Evolutionary conservation across 2,888 invertebrate genomes (phyloP).

Genomic region (Tenthredo livida): DNA sequence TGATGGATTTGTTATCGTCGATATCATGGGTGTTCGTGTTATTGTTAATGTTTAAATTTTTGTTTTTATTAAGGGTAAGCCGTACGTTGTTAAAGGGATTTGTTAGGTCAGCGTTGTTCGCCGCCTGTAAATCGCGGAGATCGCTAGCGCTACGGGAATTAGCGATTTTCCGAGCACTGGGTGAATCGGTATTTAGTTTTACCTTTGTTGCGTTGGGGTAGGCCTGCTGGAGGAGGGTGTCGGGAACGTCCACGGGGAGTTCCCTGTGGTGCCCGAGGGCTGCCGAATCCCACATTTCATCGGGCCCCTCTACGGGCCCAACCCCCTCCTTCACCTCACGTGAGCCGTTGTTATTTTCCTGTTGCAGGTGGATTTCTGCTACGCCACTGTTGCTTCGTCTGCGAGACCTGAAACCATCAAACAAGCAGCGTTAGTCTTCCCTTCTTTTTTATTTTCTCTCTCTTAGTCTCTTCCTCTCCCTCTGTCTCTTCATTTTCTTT

Average conservation of each 20-base stretch:
- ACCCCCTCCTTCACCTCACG: slow-evolving; percentile 71
- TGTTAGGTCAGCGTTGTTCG: slow-evolving; percentile 17
- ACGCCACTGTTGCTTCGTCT: slow-evolving; percentile 90
- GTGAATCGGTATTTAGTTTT: slow-evolving; percentile 78
- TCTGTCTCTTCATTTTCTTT: not conserved
- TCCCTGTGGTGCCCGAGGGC: slow-evolving; percentile 92
- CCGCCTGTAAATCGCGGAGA: slow-evolving; percentile 56
- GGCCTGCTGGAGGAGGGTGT: slow-evolving; percentile 80
- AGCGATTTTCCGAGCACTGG: slow-evolving; percentile 57
- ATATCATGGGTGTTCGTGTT: slow-evolving; percentile 36
- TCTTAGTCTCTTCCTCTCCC: not conserved
- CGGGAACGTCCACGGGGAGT: slow-evolving; percentile 99
- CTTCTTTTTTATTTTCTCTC: not conserved
- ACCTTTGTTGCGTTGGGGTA: slow-evolving; percentile 79
- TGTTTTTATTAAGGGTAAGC: slow-evolving; percentile 31
- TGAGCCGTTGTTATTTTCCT: slow-evolving; percentile 80
- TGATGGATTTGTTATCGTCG: slow-evolving; percentile 13
- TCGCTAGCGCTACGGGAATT: slow-evolving; percentile 75
- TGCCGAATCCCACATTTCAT: slow-evolving; percentile 77
- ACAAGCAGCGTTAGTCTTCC: slow-evolving; percentile 45
- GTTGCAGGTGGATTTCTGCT: slow-evolving; percentile 88
- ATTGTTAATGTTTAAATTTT: slow-evolving; percentile 47
- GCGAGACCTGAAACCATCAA: slow-evolving; percentile 85
- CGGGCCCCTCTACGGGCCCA: slow-evolving; percentile 80
- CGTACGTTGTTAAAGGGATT: slow-evolving; percentile 34